These are phyloP conservation scores for Zoanthus sociatus DNA, from an alignment of 92 coral and sea anemone genomes.

Conservation along the genomic window DNA sequence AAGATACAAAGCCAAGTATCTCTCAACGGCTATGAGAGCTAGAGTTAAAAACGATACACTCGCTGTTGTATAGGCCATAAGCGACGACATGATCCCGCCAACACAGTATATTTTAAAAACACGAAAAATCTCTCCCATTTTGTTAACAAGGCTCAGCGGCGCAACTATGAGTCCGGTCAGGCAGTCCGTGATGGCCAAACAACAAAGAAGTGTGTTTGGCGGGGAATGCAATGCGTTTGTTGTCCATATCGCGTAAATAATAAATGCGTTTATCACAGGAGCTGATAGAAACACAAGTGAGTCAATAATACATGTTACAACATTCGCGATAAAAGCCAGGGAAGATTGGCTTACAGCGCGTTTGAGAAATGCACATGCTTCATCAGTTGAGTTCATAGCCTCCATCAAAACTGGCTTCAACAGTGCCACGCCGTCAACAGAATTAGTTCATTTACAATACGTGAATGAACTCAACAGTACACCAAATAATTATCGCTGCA, in stretches of 20 bases:
- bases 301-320: conserved; percentile 33
- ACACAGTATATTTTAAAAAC: conserved; percentile 8
- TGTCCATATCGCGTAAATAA: conserved; percentile 40
- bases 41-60: conserved; percentile 41
- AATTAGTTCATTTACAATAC: too few relatives aligned
- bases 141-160: conserved; percentile 23
- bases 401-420: neutral
- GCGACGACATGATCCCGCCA: conserved; percentile 8
- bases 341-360: conserved; percentile 21
- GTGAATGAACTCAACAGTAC: too few relatives aligned
- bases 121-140: conserved; percentile 14
- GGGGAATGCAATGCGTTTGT: conserved; percentile 28
- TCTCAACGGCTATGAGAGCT: conserved; percentile 32
- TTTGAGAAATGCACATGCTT: conserved; percentile 29
- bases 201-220: conserved; percentile 39
- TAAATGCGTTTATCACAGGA: conserved; percentile 26
- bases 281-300: conserved; percentile 7
- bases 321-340: conserved; percentile 21
- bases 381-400: neutral
- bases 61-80: conserved; percentile 16
- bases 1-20: conserved; percentile 36
- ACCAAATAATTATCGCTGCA: too few relatives aligned
- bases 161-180: conserved; percentile 25
- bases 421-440: too few relatives aligned
- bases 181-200: conserved; percentile 33